Percentiles rank a stretch among this genome's conserved stretches.
Conservation (phyloP, 2,797 vertebrate genomes). For the Parotocinclus haroldoi region DNA sequence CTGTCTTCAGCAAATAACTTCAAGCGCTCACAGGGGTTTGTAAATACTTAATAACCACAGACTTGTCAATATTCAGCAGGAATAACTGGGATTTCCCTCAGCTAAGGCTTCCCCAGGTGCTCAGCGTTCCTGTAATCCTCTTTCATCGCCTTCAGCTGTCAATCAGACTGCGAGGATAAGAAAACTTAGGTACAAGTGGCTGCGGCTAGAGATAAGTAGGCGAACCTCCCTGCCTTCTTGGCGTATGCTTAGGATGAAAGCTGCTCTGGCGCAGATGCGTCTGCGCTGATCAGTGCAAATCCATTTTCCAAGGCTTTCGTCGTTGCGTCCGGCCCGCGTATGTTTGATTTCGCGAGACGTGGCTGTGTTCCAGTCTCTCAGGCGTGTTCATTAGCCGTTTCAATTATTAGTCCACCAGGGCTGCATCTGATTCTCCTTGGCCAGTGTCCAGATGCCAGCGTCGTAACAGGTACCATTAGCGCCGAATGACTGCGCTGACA, state of each 20-base stretch:
- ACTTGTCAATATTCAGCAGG: conserved; percentile 51
- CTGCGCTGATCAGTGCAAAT: too few species aligned
- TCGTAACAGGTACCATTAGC: conserved; percentile 35
- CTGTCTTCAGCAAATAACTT: conserved; percentile 53
- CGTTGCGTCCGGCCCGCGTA: conserved; percentile 14
- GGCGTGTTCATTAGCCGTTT: conserved; percentile 33
- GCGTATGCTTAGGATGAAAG: conserved; percentile 6
- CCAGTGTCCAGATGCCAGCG: conserved; percentile 41
- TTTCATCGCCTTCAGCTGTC: conserved; percentile 33
- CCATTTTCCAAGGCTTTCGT: too few species aligned
- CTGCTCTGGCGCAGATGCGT: conserved; percentile 1
- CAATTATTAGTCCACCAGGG: conserved; percentile 35
- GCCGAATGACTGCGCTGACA: conserved; percentile 34
- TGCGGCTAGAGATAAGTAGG: conserved; percentile 18
- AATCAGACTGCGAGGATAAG: conserved; percentile 37
- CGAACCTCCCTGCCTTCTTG: conserved; percentile 32
- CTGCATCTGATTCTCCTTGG: conserved; percentile 33
- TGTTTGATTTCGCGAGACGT: conserved; percentile 25
- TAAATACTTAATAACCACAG: conserved; percentile 49
- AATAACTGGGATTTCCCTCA: conserved; percentile 44
- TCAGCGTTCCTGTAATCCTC: conserved; percentile 33
- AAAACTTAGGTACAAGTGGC: conserved; percentile 21
- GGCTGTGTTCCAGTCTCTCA: not conserved
- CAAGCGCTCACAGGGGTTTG: conserved; percentile 37
- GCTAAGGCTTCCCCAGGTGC: conserved; percentile 36